A percentile compares a stretch with the other conserved stretches of the same genome.
These are phyloP conservation scores for Crematogaster levior DNA, from an alignment of 2,888 invertebrate genomes.

Conservation along the genomic window DNA sequence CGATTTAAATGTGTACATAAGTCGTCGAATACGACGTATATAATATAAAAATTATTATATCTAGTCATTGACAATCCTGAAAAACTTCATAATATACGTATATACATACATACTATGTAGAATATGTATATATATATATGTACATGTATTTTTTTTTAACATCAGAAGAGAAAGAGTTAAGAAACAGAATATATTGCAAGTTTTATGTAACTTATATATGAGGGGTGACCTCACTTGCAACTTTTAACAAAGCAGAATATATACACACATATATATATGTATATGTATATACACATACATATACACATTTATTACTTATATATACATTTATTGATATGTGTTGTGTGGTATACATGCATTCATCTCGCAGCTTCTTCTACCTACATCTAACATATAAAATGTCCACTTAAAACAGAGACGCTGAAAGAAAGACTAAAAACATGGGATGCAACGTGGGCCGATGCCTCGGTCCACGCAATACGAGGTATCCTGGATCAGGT, in stretches of 20 bases:
- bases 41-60: conserved; percentile 52
- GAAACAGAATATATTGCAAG: conserved; percentile 47
- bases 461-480: conserved; percentile 85
- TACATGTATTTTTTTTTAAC: conserved; percentile 29
- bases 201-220: neutral
- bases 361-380: conserved; percentile 81
- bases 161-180: conserved; percentile 72
- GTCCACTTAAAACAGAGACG: conserved; percentile 85
- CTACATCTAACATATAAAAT: conserved; percentile 84
- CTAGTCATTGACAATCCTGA: conserved; percentile 51
- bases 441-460: conserved; percentile 85
- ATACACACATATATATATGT: conserved; percentile 34
- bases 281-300: conserved; percentile 36
- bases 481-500: conserved; percentile 85
- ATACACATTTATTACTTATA: conserved; percentile 4
- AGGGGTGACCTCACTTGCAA: neutral
- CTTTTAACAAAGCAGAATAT: conserved; percentile 46
- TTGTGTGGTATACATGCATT: conserved; percentile 80
- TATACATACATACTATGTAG: conserved; percentile 36
- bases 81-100: conserved; percentile 55
- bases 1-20: conserved; percentile 59
- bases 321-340: conserved; percentile 62
- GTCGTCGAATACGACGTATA: conserved; percentile 54
- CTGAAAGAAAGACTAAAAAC: conserved; percentile 84
- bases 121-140: conserved; percentile 42